phyloP scores from a whole-genome alignment of 2,797 vertebrate species.

The Pogonophryne albipinna region DNA sequence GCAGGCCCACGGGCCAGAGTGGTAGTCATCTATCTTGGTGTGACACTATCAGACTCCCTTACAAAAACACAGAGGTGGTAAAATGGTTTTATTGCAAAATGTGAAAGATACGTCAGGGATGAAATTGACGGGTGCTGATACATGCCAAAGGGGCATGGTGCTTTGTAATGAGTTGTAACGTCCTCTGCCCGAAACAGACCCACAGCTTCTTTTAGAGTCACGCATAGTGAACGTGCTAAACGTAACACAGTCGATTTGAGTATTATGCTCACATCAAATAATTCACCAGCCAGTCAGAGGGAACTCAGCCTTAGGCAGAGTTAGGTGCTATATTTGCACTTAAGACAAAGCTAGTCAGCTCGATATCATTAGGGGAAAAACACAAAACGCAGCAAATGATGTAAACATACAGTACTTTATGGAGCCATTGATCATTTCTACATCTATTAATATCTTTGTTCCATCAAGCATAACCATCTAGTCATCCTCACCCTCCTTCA shows the following conservation, averaged over 20 bases:
- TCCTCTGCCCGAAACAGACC: slow-evolving; percentile 20
- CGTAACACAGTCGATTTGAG: slow-evolving; percentile 19
- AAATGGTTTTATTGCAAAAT: slow-evolving; percentile 76
- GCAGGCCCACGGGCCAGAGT: slow-evolving; percentile 61
- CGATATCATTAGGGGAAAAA: slow-evolving; percentile 19
- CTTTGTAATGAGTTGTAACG: slow-evolving; percentile 45
- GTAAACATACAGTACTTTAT: slow-evolving; percentile 41
- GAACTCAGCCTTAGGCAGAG: slow-evolving; percentile 22
- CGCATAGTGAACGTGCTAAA: slow-evolving; percentile 19
- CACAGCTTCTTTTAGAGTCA: slow-evolving; percentile 32
- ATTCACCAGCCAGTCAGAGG: slow-evolving; percentile 34
- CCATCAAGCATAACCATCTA: slow-evolving; percentile 62
- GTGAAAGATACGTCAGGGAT: slow-evolving; percentile 63
- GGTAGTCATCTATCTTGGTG: slow-evolving; percentile 72
- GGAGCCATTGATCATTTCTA: slow-evolving; percentile 54
- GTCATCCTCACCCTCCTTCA: slow-evolving; percentile 50
- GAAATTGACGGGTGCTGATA: slow-evolving; percentile 62
- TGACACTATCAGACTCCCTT: slow-evolving; percentile 73
- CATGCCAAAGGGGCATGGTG: slow-evolving; percentile 49
- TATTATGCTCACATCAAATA: slow-evolving; percentile 14
- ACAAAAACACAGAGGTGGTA: slow-evolving; percentile 68
- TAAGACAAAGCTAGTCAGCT: background rate
- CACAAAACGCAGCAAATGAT: slow-evolving; percentile 27
- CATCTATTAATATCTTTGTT: slow-evolving; percentile 66
- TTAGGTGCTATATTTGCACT: slow-evolving; percentile 43